Evolutionary conservation across 2,797 vertebrate species (phyloP).

Genomic region (Myotis pilosus): DNA sequence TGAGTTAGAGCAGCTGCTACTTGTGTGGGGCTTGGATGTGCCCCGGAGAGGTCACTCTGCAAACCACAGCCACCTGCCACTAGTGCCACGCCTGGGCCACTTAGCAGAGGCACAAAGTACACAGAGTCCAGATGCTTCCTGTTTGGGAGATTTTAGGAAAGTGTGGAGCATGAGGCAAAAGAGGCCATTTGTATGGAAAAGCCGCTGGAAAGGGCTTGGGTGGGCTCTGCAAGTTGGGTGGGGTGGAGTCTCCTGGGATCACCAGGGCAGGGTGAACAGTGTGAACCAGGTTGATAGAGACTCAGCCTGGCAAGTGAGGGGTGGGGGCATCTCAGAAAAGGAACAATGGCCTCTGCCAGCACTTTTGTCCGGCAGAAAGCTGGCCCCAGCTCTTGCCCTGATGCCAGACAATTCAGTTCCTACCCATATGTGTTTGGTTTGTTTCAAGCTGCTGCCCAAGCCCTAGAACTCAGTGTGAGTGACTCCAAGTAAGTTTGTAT

Average conservation of each 20-base stretch:
- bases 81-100: neutral
- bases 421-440: neutral
- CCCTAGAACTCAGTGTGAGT: neutral
- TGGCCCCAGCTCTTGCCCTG: neutral
- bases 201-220: neutral
- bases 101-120: neutral
- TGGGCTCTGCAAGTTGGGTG: neutral
- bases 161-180: neutral
- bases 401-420: neutral
- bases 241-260: neutral
- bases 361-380: neutral
- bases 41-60: neutral
- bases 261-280: neutral
- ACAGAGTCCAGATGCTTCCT: neutral
- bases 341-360: neutral
- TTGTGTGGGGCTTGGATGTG: neutral
- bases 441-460: neutral
- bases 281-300: neutral
- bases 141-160: neutral
- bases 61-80: neutral
- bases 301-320: neutral
- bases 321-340: neutral
- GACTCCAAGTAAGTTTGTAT: neutral
- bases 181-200: neutral
- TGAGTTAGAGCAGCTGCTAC: neutral